Base-by-base conservation (phyloP, 1,140 invertebrate species). In the Vanessa tameamea region DNA sequence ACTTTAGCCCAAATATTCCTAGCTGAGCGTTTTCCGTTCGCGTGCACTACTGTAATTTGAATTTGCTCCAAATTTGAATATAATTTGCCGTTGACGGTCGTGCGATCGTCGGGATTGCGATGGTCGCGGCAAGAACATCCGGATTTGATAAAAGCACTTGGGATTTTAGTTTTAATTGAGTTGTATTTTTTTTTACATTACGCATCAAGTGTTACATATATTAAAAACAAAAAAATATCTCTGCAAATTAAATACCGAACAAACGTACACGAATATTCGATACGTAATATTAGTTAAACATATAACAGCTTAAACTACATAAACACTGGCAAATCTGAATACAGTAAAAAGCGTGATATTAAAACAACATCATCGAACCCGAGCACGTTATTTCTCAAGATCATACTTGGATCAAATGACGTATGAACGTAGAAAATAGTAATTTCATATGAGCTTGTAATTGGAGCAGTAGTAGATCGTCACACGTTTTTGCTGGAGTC, bases 31-130 rank as follows among this genome's bases (percentile, higher is more conserved):
- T 90, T 83, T 88, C 79, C 75, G 85, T 79, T 92, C 84, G 89
- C 89, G 90, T 92, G 90, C 88, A 67, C 74, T 88, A 89, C 88
- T 70, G 85, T 86, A 91, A 92, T 92, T 92, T 92, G 82, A 85
- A 88, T 87, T 76, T 92, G 88, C 83, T 91, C 90, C 76, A 88
- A 92, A 92, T 92, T 88, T 78, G 89, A 91, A 92, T 88, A 92
- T 92, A 92, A 92, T 92, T 89, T 81, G 85, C 81, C 77, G 66
- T 75, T 78, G 78, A 57, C 78, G 78, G 77, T 79, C 83, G 87
- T 88, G 85, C 80, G 87, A 87, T 81, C 80, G 66, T 47, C 53
- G 76, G 47, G 61, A 53, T 66, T 57, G 59, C 51, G 78, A 73
- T 78, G 76, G 76, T 78, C 82, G 85, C 85, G 80, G 80, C 84